Base-by-base conservation (phyloP, 2,888 invertebrate genomes). In the Operophtera brumata region DNA sequence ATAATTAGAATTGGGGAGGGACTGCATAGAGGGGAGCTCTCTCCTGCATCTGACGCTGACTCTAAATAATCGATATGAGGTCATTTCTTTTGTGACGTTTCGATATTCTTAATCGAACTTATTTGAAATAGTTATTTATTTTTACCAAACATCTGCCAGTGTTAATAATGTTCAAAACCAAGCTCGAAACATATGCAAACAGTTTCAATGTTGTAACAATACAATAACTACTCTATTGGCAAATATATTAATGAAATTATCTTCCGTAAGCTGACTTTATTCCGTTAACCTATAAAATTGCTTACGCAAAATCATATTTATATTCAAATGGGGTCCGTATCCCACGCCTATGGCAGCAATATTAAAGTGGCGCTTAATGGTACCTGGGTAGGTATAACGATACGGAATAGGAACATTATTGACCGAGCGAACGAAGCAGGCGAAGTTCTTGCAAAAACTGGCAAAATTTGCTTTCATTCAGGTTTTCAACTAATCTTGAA, bases 251-350 rank as follows among this genome's bases (percentile, higher is more conserved):
- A 48, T 43, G 14, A 46, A 45, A 54, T 48, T 48, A 59, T 49
- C 32, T 47, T 49, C 42, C 13, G 4, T 13, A 37, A 40, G 41
- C 39, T 46, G 49, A 57, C 51, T 49, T 57, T 48, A 59, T 54
- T 58, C 44, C 37, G 43, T 52, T 52, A 49, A 47, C 54, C 55
- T 54, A 62, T 54, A 53, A 63, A 62, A 64, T 62, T 58, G 58
- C 64, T 57, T 62, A 48, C 40, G 59, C 64, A 57, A 64, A 59
- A 62, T 62, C 59, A 59, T 65, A 66, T 66, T 65, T 66, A 62
- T 68, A 68, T 69, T 67, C 62, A 67, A 69, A 68, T 67, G 56
- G 53, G 57, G 55, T 64, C 54, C 54, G 56, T 62, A 65, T 56
- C 52, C 59, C 48, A 45, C 46, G 58, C 43, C 40, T 51, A 54